Percentiles rank a stretch among this genome's conserved stretches.
Evolutionary conservation across 1,140 invertebrate species (phyloP).

Genomic region (Venturia canescens): DNA sequence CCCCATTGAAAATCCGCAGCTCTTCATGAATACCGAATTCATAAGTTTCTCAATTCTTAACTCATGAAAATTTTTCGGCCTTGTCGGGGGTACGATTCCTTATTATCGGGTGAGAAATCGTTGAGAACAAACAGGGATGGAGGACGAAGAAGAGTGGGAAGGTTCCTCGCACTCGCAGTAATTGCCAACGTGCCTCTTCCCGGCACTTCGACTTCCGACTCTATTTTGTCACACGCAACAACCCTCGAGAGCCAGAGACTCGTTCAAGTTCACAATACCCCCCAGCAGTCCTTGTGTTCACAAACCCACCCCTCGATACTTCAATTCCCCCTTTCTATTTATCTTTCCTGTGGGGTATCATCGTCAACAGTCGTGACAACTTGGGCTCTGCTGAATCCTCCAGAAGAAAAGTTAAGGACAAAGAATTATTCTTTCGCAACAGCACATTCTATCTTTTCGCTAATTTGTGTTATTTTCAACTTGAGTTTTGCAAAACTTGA

Average conservation of each 20-base stretch:
- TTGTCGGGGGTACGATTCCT: neutral
- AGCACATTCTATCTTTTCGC: no score
- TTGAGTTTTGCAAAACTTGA: no score
- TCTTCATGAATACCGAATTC: neutral
- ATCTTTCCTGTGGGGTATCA: no score
- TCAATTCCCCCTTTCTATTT: no score
- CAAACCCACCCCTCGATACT: neutral
- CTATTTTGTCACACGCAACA: neutral
- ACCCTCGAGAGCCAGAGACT: no score
- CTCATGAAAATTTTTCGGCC: neutral
- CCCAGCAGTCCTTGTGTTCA: neutral
- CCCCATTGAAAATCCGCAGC: neutral
- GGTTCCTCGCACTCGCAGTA: constrained; percentile 52
- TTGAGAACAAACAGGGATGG: neutral
- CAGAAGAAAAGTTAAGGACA: no score
- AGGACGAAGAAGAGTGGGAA: neutral
- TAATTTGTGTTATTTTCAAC: no score
- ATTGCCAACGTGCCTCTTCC: constrained; percentile 52
- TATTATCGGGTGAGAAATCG: neutral
- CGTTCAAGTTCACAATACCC: no score
- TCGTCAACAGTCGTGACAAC: no score
- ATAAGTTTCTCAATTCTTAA: neutral
- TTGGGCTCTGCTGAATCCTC: no score
- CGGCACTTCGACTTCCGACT: constrained; percentile 4
- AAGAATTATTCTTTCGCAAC: no score